Evolutionary conservation across 2,797 vertebrate genomes (phyloP).

Genomic region (Acanthurus tractus): DNA sequence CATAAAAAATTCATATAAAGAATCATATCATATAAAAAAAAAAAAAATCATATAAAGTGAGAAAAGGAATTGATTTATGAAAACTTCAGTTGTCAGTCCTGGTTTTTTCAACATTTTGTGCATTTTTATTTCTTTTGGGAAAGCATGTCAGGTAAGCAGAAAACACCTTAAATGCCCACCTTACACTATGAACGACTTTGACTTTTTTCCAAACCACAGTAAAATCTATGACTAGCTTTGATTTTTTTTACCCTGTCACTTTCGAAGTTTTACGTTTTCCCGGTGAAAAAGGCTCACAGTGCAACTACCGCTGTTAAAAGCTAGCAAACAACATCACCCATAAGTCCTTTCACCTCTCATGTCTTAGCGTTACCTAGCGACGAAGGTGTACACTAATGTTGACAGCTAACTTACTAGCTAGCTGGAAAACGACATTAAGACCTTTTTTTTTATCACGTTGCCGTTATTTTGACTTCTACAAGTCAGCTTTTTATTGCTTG

Average conservation of each 20-base stretch:
- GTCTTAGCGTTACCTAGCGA: slow-evolving; percentile 49
- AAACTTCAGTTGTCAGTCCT: not conserved
- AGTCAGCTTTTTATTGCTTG: not conserved
- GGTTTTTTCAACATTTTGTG: not conserved
- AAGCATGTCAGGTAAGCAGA: not conserved
- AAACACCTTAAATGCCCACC: too few relatives aligned
- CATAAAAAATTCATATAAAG: too few relatives aligned
- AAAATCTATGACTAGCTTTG: not conserved
- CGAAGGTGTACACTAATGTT: not conserved
- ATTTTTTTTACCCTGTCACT: not conserved
- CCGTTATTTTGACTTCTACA: not conserved
- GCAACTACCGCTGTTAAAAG: too few relatives aligned
- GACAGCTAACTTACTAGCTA: slow-evolving; percentile 7
- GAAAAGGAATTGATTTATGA: not conserved
- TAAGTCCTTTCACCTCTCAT: not conserved
- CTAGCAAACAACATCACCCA: slow-evolving; percentile 40
- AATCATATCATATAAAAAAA: too few relatives aligned
- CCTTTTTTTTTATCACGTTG: not conserved
- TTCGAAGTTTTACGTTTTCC: not conserved
- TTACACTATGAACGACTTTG: not conserved
- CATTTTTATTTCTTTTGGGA: not conserved
- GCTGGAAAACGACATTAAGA: not conserved
- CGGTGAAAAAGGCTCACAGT: not conserved
- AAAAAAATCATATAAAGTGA: too few relatives aligned
- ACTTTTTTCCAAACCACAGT: not conserved